Percentiles rank a stretch among this genome's conserved stretches.
phyloP scores from a whole-genome alignment of 2,797 vertebrate genomes.

The Scolopax rusticola region DNA sequence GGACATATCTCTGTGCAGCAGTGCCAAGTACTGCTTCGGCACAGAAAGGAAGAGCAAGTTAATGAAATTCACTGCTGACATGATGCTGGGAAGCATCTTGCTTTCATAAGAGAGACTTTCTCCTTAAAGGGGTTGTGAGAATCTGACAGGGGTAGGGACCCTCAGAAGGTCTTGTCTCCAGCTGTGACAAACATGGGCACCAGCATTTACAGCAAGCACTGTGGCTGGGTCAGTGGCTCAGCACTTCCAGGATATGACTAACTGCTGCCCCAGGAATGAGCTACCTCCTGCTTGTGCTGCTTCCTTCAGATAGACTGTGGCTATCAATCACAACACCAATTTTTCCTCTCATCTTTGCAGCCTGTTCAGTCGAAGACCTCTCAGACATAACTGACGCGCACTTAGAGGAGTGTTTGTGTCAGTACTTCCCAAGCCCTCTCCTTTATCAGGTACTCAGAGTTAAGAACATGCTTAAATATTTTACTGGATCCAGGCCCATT shows the following conservation, averaged over 20 bases:
- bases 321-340: neutral
- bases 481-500: conserved; percentile 60
- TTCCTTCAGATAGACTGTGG: neutral
- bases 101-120: fast-evolving
- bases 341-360: neutral
- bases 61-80: neutral
- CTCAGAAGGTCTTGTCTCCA: neutral
- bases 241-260: neutral
- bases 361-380: neutral
- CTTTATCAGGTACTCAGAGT: conserved; percentile 62
- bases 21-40: neutral
- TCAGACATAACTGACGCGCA: neutral
- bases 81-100: neutral
- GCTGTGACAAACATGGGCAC: neutral
- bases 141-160: neutral
- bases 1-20: neutral
- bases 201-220: neutral
- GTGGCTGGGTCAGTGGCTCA: neutral
- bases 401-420: conserved; percentile 46
- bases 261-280: fast-evolving
- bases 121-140: neutral
- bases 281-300: neutral
- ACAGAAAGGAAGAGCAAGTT: neutral
- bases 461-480: conserved; percentile 59
- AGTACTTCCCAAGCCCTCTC: conserved; percentile 48